These are phyloP conservation scores for Oryzias celebensis DNA, from an alignment of 2,113 vertebrate genomes.

Conservation along the genomic window DNA sequence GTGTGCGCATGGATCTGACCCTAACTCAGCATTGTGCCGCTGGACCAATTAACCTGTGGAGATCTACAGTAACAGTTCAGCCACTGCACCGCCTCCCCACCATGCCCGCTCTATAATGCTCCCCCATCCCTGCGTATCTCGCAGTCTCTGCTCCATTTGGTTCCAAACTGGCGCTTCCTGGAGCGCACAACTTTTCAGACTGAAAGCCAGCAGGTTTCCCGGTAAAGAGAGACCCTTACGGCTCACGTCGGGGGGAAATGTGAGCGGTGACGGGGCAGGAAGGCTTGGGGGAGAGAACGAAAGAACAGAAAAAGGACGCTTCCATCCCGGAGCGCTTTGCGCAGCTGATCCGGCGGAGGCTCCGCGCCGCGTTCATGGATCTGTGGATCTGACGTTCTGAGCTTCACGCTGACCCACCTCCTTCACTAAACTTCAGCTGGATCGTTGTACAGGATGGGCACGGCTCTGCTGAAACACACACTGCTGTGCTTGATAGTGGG, in stretches of 20 bases:
- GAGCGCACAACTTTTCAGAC: slow-evolving; percentile 25
- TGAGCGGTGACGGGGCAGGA: no score
- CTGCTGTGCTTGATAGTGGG: slow-evolving; percentile 62
- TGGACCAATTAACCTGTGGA: slow-evolving; percentile 31
- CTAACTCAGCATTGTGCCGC: background rate
- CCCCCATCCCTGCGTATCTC: slow-evolving; percentile 9
- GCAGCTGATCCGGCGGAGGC: background rate
- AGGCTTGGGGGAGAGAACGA: no score
- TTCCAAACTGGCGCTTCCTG: slow-evolving; percentile 42
- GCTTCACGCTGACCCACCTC: background rate
- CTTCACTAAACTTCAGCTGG: slow-evolving; percentile 22
- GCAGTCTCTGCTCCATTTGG: slow-evolving; percentile 7
- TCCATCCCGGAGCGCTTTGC: no score
- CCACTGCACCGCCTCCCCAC: slow-evolving; percentile 6
- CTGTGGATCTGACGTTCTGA: slow-evolving; percentile 1
- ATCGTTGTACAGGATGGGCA: slow-evolving; percentile 49
- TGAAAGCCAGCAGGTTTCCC: background rate
- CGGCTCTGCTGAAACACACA: slow-evolving; percentile 38
- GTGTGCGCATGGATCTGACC: no score
- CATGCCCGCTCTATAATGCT: slow-evolving; percentile 14
- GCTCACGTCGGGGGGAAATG: background rate
- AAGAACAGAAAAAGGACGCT: no score
- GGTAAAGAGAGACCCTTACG: slow-evolving; percentile 2
- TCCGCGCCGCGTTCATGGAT: slow-evolving; percentile 20
- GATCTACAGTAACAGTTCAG: slow-evolving; percentile 18